These are phyloP conservation scores for Tetramorium simillimum DNA, from an alignment of 1,140 invertebrate species.

Conservation along the genomic window DNA sequence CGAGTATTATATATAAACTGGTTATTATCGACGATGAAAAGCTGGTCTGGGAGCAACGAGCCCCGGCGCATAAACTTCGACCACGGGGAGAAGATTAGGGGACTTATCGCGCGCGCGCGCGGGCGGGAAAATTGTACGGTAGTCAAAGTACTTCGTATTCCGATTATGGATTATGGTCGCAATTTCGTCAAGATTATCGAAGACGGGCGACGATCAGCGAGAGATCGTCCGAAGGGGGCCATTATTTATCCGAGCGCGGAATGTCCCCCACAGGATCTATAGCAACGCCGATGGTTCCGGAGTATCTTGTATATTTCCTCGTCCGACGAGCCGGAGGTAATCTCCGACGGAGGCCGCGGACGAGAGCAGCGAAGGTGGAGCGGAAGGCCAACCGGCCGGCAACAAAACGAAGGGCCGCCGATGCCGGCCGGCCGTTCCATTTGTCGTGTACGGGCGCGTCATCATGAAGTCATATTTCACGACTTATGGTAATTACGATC, in stretches of 20 bases:
- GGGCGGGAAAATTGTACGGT: constrained; percentile 9
- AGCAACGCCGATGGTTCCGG: neutral
- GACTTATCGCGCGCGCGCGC: neutral
- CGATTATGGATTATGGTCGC: neutral
- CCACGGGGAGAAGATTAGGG: neutral
- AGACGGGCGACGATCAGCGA: neutral
- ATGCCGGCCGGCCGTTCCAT: constrained; percentile 76
- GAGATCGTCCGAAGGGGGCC: neutral
- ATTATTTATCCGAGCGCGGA: neutral
- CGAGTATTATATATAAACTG: constrained; percentile 8
- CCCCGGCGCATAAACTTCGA: neutral
- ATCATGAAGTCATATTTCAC: constrained; percentile 85
- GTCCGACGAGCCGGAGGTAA: constrained; percentile 27
- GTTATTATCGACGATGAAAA: constrained; percentile 42
- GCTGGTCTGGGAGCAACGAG: neutral
- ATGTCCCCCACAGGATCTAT: neutral
- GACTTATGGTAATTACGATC: constrained; percentile 84
- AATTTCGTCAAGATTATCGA: constrained; percentile 20
- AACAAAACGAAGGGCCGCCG: constrained; percentile 34
- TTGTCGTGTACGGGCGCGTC: constrained; percentile 78
- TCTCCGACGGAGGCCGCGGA: neutral
- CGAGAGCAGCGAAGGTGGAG: neutral
- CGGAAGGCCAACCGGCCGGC: constrained; percentile 2
- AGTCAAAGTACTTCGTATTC: constrained; percentile 14
- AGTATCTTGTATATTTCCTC: constrained; percentile 21